A percentile compares a stretch with the other conserved stretches of the same genome.
Evolutionary conservation across 2,888 invertebrate species (phyloP).

Genomic region (Dryomyza anilis): DNA sequence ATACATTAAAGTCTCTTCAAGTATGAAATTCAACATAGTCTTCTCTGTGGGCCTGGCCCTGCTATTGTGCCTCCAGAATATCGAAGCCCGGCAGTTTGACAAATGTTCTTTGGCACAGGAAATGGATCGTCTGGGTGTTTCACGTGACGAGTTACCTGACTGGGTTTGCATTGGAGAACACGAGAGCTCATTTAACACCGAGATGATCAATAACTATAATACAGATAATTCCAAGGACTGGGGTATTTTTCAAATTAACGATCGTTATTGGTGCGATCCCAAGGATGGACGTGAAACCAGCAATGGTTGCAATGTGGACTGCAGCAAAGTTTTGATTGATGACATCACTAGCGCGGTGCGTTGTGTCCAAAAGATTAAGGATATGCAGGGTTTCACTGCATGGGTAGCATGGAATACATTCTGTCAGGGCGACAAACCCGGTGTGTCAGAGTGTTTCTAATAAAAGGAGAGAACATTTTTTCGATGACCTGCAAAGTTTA

Average conservation of each 20-base stretch:
- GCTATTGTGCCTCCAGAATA: too few relatives aligned
- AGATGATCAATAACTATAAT: constrained; percentile 56
- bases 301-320: constrained; percentile 39
- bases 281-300: constrained; percentile 18
- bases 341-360: constrained; percentile 36
- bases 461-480: too few relatives aligned
- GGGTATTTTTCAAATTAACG: constrained; percentile 45
- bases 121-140: constrained; percentile 36
- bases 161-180: constrained; percentile 36
- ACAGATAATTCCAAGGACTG: constrained; percentile 56
- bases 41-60: too few relatives aligned
- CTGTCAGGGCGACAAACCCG: constrained; percentile 22
- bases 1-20: too few relatives aligned
- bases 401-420: constrained; percentile 42
- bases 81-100: neutral
- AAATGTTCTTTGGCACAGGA: constrained; percentile 28
- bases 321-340: constrained; percentile 36
- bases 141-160: constrained; percentile 25
- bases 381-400: constrained; percentile 36
- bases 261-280: constrained; percentile 43
- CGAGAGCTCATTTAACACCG: constrained; percentile 48
- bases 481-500: too few relatives aligned
- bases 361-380: constrained; percentile 40
- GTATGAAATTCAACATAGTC: too few relatives aligned
- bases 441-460: constrained; percentile 8